Evolutionary conservation across 2,113 vertebrate species (phyloP).

Genomic region (Chaenocephalus aceratus): DNA sequence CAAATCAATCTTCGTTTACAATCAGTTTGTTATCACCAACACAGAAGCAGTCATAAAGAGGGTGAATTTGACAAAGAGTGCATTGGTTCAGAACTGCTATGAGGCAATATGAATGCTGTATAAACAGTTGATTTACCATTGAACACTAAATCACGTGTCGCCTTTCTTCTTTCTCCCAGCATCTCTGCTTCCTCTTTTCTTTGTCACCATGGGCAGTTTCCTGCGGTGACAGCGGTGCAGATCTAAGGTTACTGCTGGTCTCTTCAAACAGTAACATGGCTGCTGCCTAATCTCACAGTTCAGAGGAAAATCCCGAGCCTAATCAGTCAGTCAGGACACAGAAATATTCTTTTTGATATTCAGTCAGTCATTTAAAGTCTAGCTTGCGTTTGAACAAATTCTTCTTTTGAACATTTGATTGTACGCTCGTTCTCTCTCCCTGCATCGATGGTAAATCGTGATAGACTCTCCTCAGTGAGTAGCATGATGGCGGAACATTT

Average conservation of each 20-base stretch:
- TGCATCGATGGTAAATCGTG: no score
- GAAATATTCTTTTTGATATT: background rate
- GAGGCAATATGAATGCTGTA: background rate
- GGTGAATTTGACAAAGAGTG: no score
- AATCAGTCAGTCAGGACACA: background rate
- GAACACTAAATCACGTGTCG: background rate
- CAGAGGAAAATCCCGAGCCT: background rate
- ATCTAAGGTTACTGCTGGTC: slow-evolving; percentile 30
- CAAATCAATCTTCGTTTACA: no score
- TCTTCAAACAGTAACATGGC: slow-evolving; percentile 24
- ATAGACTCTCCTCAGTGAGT: no score
- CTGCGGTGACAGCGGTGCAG: slow-evolving; percentile 36
- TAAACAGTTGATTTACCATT: background rate
- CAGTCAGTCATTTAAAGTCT: background rate
- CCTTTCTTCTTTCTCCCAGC: slow-evolving; percentile 2
- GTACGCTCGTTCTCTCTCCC: no score
- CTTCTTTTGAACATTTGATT: background rate
- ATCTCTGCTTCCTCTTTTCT: slow-evolving; percentile 6
- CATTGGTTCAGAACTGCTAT: no score
- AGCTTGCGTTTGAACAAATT: background rate
- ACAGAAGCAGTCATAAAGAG: no score
- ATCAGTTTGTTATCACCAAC: no score
- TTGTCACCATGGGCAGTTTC: slow-evolving; percentile 61
- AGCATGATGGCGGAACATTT: no score
- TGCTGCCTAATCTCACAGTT: slow-evolving; percentile 7